These are phyloP conservation scores for Leptopterna dolabrata DNA, from an alignment of 2,888 invertebrate species.

Conservation along the genomic window DNA sequence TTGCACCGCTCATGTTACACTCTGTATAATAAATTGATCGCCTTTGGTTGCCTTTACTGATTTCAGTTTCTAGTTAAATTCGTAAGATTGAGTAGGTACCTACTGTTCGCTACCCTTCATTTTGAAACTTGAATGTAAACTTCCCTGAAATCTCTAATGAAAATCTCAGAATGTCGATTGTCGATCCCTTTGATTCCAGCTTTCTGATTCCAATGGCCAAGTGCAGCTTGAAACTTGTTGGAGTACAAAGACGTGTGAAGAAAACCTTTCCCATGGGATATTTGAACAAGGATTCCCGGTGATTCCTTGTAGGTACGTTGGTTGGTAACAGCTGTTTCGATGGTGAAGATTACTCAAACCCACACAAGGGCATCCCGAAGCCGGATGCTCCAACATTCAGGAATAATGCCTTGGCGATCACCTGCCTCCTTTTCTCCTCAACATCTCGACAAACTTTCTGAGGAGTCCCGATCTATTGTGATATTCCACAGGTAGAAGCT, in stretches of 20 bases:
- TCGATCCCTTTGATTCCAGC: too few species aligned
- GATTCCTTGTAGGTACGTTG: not conserved
- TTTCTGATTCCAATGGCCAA: too few species aligned
- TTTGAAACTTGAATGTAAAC: too few species aligned
- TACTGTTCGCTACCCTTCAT: too few species aligned
- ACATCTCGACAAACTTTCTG: not conserved
- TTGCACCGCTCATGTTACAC: too few species aligned
- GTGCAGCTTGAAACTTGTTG: too few species aligned
- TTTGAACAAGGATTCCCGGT: not conserved
- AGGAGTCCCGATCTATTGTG: not conserved
- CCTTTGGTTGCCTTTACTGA: too few species aligned
- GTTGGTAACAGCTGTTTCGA: not conserved
- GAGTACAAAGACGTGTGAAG: not conserved
- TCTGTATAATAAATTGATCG: too few species aligned
- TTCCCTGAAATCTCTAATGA: too few species aligned
- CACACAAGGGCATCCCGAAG: not conserved
- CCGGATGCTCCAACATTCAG: not conserved
- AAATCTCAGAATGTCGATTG: too few species aligned
- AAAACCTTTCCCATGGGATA: not conserved
- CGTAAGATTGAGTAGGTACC: too few species aligned
- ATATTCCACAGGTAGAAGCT: not conserved
- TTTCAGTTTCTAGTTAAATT: too few species aligned
- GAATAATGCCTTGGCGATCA: not conserved
- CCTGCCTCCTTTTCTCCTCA: not conserved
- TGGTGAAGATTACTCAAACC: not conserved